Conservation (phyloP, 2,888 invertebrate genomes). For the Scaptomyza tumidula region DNA sequence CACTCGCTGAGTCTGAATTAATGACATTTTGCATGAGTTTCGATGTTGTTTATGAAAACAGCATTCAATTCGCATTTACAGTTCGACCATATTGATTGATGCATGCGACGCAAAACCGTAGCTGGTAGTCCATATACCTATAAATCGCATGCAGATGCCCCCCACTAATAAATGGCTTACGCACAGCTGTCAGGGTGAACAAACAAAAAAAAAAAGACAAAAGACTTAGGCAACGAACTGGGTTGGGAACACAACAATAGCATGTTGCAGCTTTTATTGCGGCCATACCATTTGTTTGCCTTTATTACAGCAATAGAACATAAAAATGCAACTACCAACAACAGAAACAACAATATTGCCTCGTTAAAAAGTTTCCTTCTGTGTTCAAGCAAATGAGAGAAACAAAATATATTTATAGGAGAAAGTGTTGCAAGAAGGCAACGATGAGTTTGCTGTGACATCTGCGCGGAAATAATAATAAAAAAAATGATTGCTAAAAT, state of each 20-base stretch:
- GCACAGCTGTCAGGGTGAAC: conserved; percentile 24
- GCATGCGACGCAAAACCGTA: conserved; percentile 35
- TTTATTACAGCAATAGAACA: conserved; percentile 73
- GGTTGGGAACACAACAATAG: conserved; percentile 15
- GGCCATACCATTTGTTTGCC: conserved; percentile 16
- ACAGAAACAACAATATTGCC: conserved; percentile 16
- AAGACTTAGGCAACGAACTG: conserved; percentile 74
- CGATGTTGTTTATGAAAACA: conserved; percentile 79
- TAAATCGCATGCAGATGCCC: conserved; percentile 9
- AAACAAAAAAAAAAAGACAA: conserved; percentile 42
- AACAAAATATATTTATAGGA: conserved; percentile 20
- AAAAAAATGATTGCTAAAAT: conserved; percentile 68
- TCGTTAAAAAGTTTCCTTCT: conserved; percentile 56
- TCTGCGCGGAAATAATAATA: conserved; percentile 50
- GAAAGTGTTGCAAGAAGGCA: conserved; percentile 59
- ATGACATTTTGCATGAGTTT: conserved; percentile 73
- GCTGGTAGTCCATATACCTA: conserved; percentile 24
- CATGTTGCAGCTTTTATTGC: conserved; percentile 16
- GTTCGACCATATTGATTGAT: conserved; percentile 63
- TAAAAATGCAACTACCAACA: conserved; percentile 57
- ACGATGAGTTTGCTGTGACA: conserved; percentile 37
- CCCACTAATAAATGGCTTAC: conserved; percentile 26
- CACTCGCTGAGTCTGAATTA: conserved; percentile 60
- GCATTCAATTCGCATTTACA: conserved; percentile 72
- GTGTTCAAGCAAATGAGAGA: conserved; percentile 11